Percentiles rank a stretch among this genome's conserved stretches.
Conservation (phyloP, 2,113 vertebrate genomes). For the Gymnogyps californianus region DNA sequence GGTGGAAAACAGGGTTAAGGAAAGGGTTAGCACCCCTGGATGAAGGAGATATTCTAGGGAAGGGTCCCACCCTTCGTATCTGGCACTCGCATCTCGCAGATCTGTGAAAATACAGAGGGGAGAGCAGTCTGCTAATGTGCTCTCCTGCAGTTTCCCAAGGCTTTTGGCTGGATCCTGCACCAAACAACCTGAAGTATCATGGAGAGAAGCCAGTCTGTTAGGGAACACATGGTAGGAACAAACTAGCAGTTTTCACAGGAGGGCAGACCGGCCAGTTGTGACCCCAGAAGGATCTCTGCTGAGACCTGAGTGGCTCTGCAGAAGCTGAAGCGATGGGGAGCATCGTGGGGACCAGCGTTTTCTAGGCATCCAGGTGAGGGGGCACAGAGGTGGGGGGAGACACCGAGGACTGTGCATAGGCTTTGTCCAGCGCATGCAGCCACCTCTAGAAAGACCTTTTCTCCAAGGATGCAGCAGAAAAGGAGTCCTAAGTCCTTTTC, state of each 20-base stretch:
- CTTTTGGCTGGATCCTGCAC: not conserved
- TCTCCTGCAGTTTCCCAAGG: not conserved
- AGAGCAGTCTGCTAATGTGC: not conserved
- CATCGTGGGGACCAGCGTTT: accelerated
- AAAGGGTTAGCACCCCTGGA: not conserved
- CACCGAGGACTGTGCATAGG: accelerated
- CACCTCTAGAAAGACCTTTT: not conserved
- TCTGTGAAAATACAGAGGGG: accelerated
- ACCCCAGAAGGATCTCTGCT: not conserved
- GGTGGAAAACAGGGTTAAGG: not conserved
- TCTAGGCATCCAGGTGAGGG: not conserved
- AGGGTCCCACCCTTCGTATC: not conserved
- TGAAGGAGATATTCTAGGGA: not conserved
- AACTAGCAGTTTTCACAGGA: not conserved
- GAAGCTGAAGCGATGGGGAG: not conserved
- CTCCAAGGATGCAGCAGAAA: not conserved
- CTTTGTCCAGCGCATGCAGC: not conserved
- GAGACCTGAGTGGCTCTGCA: not conserved
- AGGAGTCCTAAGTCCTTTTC: not conserved
- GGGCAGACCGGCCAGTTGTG: not conserved
- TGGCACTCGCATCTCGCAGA: not conserved
- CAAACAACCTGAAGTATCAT: accelerated
- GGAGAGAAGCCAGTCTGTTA: not conserved
- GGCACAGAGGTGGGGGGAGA: not conserved
- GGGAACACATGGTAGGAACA: not conserved